A percentile compares a stretch with the other conserved stretches of the same genome.
Conservation (phyloP, 2,797 vertebrate genomes). For the Eptatretus atami region DNA sequence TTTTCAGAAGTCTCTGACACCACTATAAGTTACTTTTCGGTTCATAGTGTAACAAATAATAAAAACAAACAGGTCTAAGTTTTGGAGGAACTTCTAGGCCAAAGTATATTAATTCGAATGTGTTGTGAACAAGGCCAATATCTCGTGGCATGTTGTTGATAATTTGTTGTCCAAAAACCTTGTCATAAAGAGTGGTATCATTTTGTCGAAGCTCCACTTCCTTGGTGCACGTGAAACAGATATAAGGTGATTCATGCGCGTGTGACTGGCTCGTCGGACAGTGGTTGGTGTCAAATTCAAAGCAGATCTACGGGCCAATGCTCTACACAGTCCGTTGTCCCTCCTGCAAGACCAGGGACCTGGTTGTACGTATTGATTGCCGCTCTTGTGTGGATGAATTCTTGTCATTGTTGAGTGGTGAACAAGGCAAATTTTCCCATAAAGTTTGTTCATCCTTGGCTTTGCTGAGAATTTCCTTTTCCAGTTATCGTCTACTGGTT, state of each 20-base stretch:
- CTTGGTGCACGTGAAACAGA: constrained; percentile 15
- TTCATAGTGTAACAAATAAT: neutral
- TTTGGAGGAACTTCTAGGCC: no score
- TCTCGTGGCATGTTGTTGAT: no score
- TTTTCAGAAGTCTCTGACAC: neutral
- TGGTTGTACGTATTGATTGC: constrained; percentile 37
- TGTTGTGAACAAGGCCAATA: no score
- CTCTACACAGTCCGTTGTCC: constrained; percentile 50
- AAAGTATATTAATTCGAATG: no score
- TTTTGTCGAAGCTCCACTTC: no score
- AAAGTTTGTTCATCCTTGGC: no score
- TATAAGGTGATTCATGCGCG: constrained; percentile 69
- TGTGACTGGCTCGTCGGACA: constrained; percentile 92
- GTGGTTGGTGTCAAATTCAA: constrained; percentile 93
- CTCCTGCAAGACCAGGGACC: constrained; percentile 71
- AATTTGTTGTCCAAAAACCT: no score
- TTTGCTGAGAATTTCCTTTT: no score
- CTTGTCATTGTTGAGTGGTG: neutral
- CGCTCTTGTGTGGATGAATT: neutral
- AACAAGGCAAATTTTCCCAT: no score
- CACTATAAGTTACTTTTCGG: neutral
- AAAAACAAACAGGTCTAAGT: neutral
- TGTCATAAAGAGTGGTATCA: no score
- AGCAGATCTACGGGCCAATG: constrained; percentile 56
- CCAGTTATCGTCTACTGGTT: no score